Evolutionary conservation across 2,888 invertebrate species (phyloP).

Genomic region (Lucinisca nassula): DNA sequence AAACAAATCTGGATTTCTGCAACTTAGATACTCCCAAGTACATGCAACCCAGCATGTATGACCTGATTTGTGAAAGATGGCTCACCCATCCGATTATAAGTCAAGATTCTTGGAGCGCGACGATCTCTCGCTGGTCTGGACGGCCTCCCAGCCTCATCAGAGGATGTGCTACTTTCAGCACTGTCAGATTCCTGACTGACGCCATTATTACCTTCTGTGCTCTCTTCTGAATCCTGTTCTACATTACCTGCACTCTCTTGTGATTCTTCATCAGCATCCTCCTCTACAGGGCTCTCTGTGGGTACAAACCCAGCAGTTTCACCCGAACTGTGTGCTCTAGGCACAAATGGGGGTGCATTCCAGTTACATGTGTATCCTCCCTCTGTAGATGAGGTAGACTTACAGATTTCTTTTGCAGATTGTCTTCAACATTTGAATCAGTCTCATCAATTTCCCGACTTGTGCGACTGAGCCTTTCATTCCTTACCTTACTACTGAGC

Average conservation of each 20-base stretch:
- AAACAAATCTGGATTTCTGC: background rate
- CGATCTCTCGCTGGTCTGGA: background rate
- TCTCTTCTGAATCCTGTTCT: background rate
- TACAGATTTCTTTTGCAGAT: too few relatives aligned
- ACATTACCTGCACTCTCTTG: background rate
- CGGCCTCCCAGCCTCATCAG: background rate
- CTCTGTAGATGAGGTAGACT: background rate
- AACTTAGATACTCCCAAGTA: background rate
- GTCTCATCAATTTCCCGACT: background rate
- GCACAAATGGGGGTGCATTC: background rate
- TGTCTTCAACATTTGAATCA: background rate
- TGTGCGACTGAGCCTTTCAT: background rate
- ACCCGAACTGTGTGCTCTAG: background rate
- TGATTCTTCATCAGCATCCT: background rate
- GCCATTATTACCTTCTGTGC: background rate
- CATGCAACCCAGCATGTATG: background rate
- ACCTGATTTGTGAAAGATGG: background rate
- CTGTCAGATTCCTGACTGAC: background rate
- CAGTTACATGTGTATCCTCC: background rate
- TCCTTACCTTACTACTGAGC: background rate
- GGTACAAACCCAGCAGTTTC: background rate
- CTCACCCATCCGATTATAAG: background rate
- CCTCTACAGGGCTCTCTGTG: background rate
- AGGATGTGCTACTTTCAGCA: background rate
- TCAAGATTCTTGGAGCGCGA: background rate